These are phyloP conservation scores for Mobula birostris DNA, from an alignment of 2,113 vertebrate genomes.

Conservation along the genomic window DNA sequence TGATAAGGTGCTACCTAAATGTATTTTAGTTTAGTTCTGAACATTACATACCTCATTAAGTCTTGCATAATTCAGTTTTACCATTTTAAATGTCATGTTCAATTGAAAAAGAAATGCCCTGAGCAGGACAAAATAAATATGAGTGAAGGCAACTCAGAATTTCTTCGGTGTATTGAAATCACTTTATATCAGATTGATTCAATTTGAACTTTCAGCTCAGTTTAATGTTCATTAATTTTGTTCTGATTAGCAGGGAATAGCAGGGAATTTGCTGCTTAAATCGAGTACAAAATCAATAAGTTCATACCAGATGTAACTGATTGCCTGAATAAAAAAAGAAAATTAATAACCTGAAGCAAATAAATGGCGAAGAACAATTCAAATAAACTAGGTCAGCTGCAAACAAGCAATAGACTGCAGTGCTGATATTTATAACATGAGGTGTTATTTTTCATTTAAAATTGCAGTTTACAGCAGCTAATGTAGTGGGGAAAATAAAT, in stretches of 20 bases:
- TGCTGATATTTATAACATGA: neutral
- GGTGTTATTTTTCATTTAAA: slow-evolving; percentile 7
- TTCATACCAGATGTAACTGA: neutral
- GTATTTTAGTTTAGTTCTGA: neutral
- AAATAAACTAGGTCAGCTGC: neutral
- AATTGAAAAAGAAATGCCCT: neutral
- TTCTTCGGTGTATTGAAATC: neutral
- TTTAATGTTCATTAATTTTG: neutral
- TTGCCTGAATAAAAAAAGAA: neutral
- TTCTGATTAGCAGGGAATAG: neutral
- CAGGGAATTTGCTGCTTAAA: neutral
- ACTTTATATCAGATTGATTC: neutral
- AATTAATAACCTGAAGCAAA: neutral
- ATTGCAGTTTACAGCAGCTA: neutral
- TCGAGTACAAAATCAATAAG: neutral
- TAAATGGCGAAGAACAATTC: neutral
- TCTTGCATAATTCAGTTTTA: neutral
- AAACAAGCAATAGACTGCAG: neutral
- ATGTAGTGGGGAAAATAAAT: neutral
- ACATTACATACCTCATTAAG: neutral
- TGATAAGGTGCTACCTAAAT: neutral
- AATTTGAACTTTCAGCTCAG: neutral
- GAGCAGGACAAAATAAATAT: neutral
- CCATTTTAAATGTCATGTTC: neutral
- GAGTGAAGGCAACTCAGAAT: neutral